Evolutionary conservation across 2,888 invertebrate species (phyloP).

Genomic region (Pristionchus mayeri): DNA sequence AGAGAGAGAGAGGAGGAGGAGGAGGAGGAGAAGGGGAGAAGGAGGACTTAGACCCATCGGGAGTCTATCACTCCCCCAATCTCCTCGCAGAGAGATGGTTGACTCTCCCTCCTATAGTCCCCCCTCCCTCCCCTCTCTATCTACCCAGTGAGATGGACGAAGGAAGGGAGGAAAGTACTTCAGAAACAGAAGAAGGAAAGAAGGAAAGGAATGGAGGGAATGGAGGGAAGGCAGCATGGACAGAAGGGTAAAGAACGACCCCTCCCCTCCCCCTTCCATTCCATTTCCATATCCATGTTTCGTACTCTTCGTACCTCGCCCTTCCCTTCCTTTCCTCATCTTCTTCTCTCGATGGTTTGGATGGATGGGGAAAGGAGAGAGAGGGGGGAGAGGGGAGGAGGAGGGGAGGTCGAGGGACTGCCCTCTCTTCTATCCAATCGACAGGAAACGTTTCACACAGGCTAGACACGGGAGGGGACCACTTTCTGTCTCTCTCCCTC

Average conservation of each 20-base stretch:
- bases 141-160: constrained; percentile 33
- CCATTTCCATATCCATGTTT: constrained; percentile 47
- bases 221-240: background rate
- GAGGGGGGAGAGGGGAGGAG: constrained; percentile 12
- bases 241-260: background rate
- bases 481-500: constrained; percentile 39
- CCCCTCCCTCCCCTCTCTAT: background rate
- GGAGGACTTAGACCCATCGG: constrained; percentile 19
- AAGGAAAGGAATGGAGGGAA: background rate
- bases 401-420: constrained; percentile 5
- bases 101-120: constrained; percentile 1
- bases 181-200: constrained; percentile 34
- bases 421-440: constrained; percentile 39
- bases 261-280: background rate
- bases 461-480: background rate
- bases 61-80: constrained; percentile 43
- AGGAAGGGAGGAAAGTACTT: constrained; percentile 47
- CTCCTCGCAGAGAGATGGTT: constrained; percentile 13
- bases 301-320: constrained; percentile 24
- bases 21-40: background rate
- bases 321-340: background rate
- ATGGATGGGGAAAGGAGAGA: constrained; percentile 2
- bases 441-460: constrained; percentile 47
- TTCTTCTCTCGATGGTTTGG: constrained; percentile 12
- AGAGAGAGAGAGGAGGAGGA: too few species aligned